A percentile compares a stretch with the other conserved stretches of the same genome.
Evolutionary conservation across 2,113 vertebrate genomes (phyloP).

Genomic region (Coptodon bakossiorum): DNA sequence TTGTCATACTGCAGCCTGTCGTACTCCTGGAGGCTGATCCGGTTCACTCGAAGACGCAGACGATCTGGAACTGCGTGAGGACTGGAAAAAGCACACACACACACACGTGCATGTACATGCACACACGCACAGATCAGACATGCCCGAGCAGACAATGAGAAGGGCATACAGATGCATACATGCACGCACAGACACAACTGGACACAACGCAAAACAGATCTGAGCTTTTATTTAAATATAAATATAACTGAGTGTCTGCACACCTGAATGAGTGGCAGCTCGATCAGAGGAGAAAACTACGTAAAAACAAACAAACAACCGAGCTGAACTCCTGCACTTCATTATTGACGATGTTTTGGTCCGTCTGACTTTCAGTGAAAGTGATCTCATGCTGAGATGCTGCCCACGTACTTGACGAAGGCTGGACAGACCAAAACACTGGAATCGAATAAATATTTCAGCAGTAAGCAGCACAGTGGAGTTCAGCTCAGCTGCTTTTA

Average conservation of each 20-base stretch:
- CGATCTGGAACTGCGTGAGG: slow-evolving; percentile 92
- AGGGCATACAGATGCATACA: background rate
- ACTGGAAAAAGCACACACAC: slow-evolving; percentile 54
- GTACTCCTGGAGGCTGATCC: slow-evolving; percentile 91
- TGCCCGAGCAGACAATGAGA: background rate
- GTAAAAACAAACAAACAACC: background rate
- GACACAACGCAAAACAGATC: background rate
- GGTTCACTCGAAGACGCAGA: slow-evolving; percentile 90
- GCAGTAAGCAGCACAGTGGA: background rate
- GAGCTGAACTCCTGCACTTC: background rate
- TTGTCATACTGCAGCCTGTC: slow-evolving; percentile 94
- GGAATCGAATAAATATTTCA: background rate
- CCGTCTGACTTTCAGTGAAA: background rate
- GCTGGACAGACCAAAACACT: background rate
- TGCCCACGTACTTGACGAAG: background rate
- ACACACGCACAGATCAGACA: slow-evolving; percentile 4
- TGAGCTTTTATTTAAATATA: background rate
- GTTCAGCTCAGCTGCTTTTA: background rate
- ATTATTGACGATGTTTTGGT: background rate
- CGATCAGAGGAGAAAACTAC: background rate
- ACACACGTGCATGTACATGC: background rate
- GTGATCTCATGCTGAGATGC: background rate
- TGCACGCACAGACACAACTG: background rate
- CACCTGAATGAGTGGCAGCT: background rate
- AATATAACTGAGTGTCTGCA: background rate